Conservation (phyloP, 2,797 vertebrate species). For the Rousettus madagascariensis region DNA sequence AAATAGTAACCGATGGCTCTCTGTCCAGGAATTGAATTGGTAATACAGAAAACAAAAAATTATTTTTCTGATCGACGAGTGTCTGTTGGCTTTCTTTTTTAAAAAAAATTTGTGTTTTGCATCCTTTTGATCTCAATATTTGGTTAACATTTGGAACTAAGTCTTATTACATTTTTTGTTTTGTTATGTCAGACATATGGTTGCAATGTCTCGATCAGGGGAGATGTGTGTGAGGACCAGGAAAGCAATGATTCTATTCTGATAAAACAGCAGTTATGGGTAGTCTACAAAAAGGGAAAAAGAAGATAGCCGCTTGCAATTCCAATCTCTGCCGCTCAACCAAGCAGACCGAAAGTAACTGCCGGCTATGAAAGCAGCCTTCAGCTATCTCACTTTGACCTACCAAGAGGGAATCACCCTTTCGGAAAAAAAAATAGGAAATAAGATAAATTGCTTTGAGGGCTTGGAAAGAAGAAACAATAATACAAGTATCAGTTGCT, state of each 20-base stretch:
- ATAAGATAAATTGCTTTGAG: conserved; percentile 53
- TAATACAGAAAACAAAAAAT: background rate
- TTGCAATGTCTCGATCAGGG: background rate
- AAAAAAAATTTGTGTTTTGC: background rate
- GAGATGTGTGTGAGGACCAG: background rate
- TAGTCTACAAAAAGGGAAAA: background rate
- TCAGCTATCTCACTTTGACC: background rate
- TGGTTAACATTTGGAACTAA: conserved; percentile 15
- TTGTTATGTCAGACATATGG: background rate
- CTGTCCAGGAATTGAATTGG: background rate
- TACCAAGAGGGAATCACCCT: background rate
- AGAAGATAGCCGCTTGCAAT: background rate
- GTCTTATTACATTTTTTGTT: background rate
- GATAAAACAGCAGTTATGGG: background rate
- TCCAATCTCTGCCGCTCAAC: background rate
- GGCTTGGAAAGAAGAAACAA: background rate
- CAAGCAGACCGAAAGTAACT: background rate
- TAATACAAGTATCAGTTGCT: background rate
- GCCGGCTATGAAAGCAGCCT: conserved; percentile 8
- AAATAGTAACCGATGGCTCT: background rate
- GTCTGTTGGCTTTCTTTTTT: background rate
- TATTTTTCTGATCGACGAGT: background rate
- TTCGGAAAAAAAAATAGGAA: background rate
- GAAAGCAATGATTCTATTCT: conserved; percentile 28
- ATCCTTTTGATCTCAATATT: background rate